These are phyloP conservation scores for Sclerodermus sp. DNA, from an alignment of 2,888 invertebrate species.

Conservation along the genomic window DNA sequence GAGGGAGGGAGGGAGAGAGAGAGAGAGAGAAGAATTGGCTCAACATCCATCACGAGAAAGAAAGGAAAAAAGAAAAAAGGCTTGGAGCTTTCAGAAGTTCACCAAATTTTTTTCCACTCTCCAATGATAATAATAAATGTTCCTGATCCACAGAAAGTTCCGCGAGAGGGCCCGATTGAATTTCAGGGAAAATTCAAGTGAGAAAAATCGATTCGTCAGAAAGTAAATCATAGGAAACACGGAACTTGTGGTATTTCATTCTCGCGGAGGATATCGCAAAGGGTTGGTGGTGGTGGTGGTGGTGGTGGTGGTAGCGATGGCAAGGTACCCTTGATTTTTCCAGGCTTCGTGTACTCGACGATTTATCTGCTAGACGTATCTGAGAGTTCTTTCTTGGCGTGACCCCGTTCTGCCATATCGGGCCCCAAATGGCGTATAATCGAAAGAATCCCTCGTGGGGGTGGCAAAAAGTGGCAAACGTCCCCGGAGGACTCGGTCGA, in stretches of 20 bases:
- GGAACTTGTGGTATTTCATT: too few relatives aligned
- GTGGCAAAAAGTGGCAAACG: not conserved
- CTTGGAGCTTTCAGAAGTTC: slow-evolving; percentile 4
- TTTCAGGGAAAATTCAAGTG: too few relatives aligned
- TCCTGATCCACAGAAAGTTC: too few relatives aligned
- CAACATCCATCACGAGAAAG: not conserved
- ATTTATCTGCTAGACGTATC: not conserved
- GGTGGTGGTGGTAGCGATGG: too few relatives aligned
- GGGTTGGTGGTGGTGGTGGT: too few relatives aligned
- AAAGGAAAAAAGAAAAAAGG: slow-evolving; percentile 1
- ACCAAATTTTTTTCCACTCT: not conserved
- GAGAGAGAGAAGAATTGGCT: not conserved
- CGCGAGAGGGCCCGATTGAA: too few relatives aligned
- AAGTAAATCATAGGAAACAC: too few relatives aligned
- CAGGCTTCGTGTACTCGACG: too few relatives aligned
- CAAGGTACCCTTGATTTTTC: too few relatives aligned
- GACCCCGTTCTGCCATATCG: not conserved
- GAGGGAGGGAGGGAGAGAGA: not conserved
- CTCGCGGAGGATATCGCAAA: too few relatives aligned
- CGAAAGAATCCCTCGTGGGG: not conserved
- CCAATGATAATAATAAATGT: too few relatives aligned
- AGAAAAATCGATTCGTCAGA: too few relatives aligned
- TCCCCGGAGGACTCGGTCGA: slow-evolving; percentile 20
- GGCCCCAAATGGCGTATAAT: not conserved
- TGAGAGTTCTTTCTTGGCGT: not conserved